Evolutionary conservation across 2,113 vertebrate genomes (phyloP), one percentile per base, ranked within the genome.

Genomic region (Myotis yumanensis): DNA sequence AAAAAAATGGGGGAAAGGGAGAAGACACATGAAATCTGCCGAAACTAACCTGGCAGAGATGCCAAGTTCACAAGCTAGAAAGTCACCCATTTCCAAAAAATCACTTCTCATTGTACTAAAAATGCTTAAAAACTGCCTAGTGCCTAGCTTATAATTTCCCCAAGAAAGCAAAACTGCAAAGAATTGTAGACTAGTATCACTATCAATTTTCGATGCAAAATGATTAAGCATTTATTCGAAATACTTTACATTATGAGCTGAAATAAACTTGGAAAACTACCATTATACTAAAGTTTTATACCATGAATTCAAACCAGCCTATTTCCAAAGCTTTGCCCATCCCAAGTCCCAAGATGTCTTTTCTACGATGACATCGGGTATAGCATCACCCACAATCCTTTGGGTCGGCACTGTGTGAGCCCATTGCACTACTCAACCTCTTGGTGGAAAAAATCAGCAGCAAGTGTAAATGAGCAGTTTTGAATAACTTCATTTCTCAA

Each of bases 91-190:
- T 57, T 95, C 88, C 68, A 86, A 95, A 84, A 95, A 84, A 83
- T 68, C 85, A 93, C 73, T 84, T 96, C 62, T 89, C 86, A 85
- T 25, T 83, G 40, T 71, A 79, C 68, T n/a, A 82, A 92, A 96
- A 95, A 87, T 96, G 84, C 89, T 95, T 94, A 93, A 89, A 87
- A 92, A 37, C 43, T 43, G 43, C 64, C 17, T 18, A n/a, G 43
- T 30, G 64, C 40, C 68, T 40, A 25, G 69, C 32, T 86, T 77
- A 22, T 18, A 51, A 86, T 11, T 69, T 89, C 52, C 82, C 76
- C 28, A 91, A 83, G 75, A 95, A 93, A 82, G 68, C 30, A 90
- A 94, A 88, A 89, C 12, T 23, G 12, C n/a, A 68, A 87, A 73
- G 40, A 75, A 71, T 35, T 37, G 46, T 64, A 62, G 72, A 6